Evolutionary conservation across 2,113 vertebrate genomes (phyloP).

Genomic region (Cheirogaleus medius): DNA sequence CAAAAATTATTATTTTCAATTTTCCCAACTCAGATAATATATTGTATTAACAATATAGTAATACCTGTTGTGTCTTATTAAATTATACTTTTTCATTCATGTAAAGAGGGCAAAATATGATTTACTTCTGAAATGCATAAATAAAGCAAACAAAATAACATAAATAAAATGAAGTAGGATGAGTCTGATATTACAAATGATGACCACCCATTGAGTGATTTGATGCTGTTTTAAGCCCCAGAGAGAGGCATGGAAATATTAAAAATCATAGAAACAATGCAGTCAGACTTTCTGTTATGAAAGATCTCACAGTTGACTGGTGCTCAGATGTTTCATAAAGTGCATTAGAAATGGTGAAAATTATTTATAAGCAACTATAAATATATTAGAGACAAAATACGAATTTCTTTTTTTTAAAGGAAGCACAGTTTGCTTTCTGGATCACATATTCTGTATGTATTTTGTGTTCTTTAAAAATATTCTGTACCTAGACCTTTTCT

Average conservation of each 20-base stretch:
- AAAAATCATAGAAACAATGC: background rate
- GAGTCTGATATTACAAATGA: background rate
- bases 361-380: background rate
- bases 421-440: background rate
- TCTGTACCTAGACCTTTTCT: background rate
- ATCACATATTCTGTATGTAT: background rate
- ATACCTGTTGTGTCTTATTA: background rate
- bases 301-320: background rate
- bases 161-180: background rate
- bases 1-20: background rate
- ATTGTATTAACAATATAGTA: background rate
- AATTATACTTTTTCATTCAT: background rate
- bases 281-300: background rate
- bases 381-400: background rate
- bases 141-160: background rate
- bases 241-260: background rate
- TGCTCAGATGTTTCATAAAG: background rate
- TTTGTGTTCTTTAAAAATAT: background rate
- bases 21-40: background rate
- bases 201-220: background rate
- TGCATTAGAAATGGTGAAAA: background rate
- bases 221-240: rapidly evolving
- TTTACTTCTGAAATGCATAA: background rate
- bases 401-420: background rate
- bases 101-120: background rate